Base-by-base conservation (phyloP, 2,797 vertebrate species). In the Enteromius mattozi region DNA sequence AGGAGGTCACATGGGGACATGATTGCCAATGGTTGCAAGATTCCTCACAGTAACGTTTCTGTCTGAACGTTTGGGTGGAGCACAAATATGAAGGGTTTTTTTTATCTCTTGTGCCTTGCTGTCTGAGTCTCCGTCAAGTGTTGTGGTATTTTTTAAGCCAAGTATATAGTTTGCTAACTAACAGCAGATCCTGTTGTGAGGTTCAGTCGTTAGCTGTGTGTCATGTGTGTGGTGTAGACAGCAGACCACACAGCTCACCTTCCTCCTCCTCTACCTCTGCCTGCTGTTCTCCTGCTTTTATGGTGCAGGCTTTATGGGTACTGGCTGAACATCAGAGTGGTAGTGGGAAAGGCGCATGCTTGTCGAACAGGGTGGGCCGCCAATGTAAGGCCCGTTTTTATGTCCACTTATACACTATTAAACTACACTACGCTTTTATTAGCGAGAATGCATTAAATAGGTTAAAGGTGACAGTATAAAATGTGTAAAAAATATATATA, bases 161-260 rank as follows among this genome's bases (percentile, higher is more conserved):
- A 61, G 37, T 56, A 19, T 83, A 30, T 56, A 77, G 63, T 83
- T 83, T 68, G 47, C n/a, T n/a, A 61, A 78, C 24, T 71, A 71
- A 71, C 19, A 70, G 51, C 37, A 59, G 76, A 49, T 78, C 82
- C 66, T 79, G 81, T 75, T 75, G 82, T 63, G 81, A 51, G 33
- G 30, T 63, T 59, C 30, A 72, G 14, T 68, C 45, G 42, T 13
- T 12, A 24, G 5, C 33, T 79, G 63, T 84, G 30, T 35, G 56
- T 66, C 65, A 45, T 74, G 72, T 82, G 56, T 80, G 63, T 75
- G 81, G 51, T 37, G 63, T 45, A 61, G 63, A 74, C 81, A 72
- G 1, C 65, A 91, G 92, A 92, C 93, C 94, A 94, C 93, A 93
- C 93, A 92, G 86, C 88, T 90, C 88, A 85, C 86, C 78, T 84